A percentile compares a stretch with the other conserved stretches of the same genome.
These are phyloP conservation scores for Chauna torquata DNA, from an alignment of 2,113 vertebrate genomes.

Conservation along the genomic window DNA sequence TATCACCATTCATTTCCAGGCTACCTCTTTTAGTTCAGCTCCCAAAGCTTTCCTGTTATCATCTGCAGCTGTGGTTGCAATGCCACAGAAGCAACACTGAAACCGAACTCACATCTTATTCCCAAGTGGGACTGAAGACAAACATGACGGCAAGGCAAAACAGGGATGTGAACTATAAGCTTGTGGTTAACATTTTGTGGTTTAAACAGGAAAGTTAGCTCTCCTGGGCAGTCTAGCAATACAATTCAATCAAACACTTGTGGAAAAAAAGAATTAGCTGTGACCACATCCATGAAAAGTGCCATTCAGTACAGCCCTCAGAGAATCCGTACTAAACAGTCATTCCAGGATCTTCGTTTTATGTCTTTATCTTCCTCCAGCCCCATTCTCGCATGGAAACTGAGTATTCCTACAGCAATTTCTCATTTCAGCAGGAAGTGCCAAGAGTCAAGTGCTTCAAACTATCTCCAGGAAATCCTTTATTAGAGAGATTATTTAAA, in stretches of 20 bases:
- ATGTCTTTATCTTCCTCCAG: neutral
- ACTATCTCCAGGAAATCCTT: neutral
- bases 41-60: rapidly evolving
- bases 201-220: neutral
- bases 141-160: neutral
- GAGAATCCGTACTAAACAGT: neutral
- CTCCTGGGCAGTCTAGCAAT: neutral
- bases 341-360: neutral
- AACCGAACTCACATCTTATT: neutral
- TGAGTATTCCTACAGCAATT: neutral
- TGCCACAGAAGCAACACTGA: neutral
- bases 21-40: neutral
- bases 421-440: neutral
- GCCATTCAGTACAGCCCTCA: no score
- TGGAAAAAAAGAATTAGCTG: neutral
- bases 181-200: neutral
- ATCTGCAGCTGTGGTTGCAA: rapidly evolving
- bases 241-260: neutral
- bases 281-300: neutral
- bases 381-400: neutral
- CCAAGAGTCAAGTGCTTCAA: neutral
- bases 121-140: neutral
- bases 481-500: neutral
- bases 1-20: neutral
- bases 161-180: neutral